Percentiles rank a stretch among this genome's conserved stretches.
phyloP scores from a whole-genome alignment of 2,888 invertebrate genomes.

The Antheraea assamensis region DNA sequence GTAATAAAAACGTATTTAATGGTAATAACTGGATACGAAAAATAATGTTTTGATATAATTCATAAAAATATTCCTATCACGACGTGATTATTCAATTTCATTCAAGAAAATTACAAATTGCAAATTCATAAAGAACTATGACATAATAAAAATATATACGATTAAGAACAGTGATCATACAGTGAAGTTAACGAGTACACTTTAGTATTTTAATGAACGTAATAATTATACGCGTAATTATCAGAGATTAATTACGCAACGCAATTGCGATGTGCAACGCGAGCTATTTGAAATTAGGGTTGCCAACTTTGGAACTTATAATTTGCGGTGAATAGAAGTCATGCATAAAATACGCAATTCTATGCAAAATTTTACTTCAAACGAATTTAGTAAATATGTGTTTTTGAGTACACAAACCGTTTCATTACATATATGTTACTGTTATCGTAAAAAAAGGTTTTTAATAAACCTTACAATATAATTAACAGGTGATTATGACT shows the following conservation, averaged over 20 bases:
- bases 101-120: background rate
- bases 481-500: too few relatives aligned
- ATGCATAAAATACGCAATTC: background rate
- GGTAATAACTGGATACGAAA: background rate
- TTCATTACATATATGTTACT: background rate
- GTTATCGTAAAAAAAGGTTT: too few relatives aligned
- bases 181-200: slow-evolving; percentile 2
- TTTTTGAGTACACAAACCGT: too few relatives aligned
- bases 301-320: background rate
- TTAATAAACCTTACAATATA: too few relatives aligned
- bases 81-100: background rate
- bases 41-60: background rate
- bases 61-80: background rate
- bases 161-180: background rate
- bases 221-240: background rate
- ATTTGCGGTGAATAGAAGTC: background rate
- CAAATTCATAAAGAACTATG: background rate
- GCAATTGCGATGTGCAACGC: background rate
- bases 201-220: slow-evolving; percentile 4
- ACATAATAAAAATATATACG: background rate
- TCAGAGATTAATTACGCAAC: background rate
- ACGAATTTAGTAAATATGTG: too few relatives aligned
- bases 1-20: too few relatives aligned
- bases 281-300: background rate
- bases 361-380: background rate